phyloP scores from a whole-genome alignment of 2,113 vertebrate species.

The Cheilinus undulatus region DNA sequence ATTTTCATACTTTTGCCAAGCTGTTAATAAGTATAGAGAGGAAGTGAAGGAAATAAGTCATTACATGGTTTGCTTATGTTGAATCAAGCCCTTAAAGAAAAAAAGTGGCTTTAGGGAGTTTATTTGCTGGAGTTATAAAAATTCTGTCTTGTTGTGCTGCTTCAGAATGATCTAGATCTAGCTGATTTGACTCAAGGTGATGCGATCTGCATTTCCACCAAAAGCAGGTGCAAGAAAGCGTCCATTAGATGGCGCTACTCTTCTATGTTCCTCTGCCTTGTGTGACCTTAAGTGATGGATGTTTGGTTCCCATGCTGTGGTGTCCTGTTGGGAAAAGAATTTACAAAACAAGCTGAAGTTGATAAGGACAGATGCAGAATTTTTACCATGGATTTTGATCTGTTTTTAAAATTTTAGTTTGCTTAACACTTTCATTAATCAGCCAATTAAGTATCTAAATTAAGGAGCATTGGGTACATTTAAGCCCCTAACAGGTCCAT shows the following conservation, averaged over 20 bases:
- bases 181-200: background rate
- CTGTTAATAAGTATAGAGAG: conserved; percentile 1
- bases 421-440: background rate
- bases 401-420: background rate
- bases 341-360: conserved; percentile 3
- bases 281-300: conserved; percentile 9
- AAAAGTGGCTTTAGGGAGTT: background rate
- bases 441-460: background rate
- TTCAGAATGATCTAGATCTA: too few relatives aligned
- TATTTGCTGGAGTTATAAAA: background rate
- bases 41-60: background rate
- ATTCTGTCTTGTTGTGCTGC: background rate
- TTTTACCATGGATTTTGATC: background rate
- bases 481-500: conserved; percentile 23
- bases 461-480: conserved; percentile 23
- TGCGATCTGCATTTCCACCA: background rate
- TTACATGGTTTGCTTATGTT: background rate
- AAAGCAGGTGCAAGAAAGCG: background rate
- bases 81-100: background rate
- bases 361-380: background rate
- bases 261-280: background rate
- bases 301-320: conserved; percentile 16
- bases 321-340: conserved; percentile 6
- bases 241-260: conserved; percentile 67
- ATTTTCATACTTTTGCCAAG: conserved; percentile 13